A percentile compares a stretch with the other conserved stretches of the same genome.
These are phyloP conservation scores for Oscarella lobularis DNA, from an alignment of 37 sponge, comb jelly and placozoan genomes.

Conservation along the genomic window DNA sequence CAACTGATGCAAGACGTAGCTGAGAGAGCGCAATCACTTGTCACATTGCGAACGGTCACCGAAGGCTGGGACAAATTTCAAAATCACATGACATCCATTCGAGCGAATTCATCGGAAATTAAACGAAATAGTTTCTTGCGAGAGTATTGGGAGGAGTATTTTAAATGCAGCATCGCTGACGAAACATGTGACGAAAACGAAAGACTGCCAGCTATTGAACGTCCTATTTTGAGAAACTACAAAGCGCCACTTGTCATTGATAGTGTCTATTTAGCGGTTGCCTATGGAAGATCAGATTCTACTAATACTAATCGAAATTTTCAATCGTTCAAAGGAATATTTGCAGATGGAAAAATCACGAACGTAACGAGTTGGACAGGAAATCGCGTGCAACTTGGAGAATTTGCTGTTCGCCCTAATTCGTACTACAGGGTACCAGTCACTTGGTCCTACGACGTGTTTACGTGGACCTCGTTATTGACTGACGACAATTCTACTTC, in stretches of 20 bases:
- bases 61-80: neutral
- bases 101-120: neutral
- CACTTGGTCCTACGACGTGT: no score
- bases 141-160: neutral
- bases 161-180: no score
- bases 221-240: neutral
- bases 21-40: neutral
- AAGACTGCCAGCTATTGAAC: neutral
- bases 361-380: constrained; percentile 2
- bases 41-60: neutral
- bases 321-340: neutral
- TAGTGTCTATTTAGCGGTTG: neutral
- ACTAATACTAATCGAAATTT: no score
- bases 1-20: neutral
- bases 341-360: neutral
- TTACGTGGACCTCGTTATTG: no score
- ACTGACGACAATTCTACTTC: no score
- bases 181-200: neutral
- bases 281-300: no score
- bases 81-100: neutral
- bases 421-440: no score
- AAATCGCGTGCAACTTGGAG: neutral
- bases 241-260: neutral
- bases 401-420: no score
- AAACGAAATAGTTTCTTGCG: neutral